These are phyloP conservation scores for Molossus molossus DNA, from an alignment of 2,797 vertebrate species.

Conservation along the genomic window DNA sequence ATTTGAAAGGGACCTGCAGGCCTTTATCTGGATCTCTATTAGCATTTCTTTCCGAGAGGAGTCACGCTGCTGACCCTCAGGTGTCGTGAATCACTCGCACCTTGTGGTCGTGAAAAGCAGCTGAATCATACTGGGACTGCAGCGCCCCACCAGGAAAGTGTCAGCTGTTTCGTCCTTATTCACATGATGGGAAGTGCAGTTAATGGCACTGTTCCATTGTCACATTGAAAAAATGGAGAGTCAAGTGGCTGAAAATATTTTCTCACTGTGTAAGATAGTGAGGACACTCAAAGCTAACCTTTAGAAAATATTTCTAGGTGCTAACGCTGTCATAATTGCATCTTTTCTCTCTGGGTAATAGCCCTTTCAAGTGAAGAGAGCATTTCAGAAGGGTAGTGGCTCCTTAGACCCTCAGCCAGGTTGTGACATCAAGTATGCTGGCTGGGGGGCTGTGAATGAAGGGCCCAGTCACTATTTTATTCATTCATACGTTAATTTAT, in stretches of 20 bases:
- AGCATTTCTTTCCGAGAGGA: slow-evolving; percentile 48
- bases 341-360: not conserved
- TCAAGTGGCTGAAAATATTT: slow-evolving; percentile 65
- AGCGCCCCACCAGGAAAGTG: not conserved
- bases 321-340: not conserved
- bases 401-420: not conserved
- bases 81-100: slow-evolving; percentile 39
- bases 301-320: slow-evolving; percentile 26
- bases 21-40: not conserved
- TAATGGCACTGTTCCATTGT: not conserved
- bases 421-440: fast-evolving
- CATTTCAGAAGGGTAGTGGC: not conserved
- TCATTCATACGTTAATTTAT: not conserved
- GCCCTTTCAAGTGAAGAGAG: not conserved
- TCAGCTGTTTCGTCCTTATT: slow-evolving; percentile 16
- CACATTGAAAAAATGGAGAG: slow-evolving; percentile 39
- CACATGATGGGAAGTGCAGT: slow-evolving; percentile 34
- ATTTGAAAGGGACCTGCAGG: not conserved
- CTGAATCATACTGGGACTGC: not conserved
- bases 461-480: not conserved
- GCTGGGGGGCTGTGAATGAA: not conserved
- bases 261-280: not conserved
- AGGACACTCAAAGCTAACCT: slow-evolving; percentile 1
- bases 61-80: not conserved
- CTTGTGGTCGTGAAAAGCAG: not conserved